Conservation (phyloP, 1,140 invertebrate genomes). For the Aphelinus certus region DNA sequence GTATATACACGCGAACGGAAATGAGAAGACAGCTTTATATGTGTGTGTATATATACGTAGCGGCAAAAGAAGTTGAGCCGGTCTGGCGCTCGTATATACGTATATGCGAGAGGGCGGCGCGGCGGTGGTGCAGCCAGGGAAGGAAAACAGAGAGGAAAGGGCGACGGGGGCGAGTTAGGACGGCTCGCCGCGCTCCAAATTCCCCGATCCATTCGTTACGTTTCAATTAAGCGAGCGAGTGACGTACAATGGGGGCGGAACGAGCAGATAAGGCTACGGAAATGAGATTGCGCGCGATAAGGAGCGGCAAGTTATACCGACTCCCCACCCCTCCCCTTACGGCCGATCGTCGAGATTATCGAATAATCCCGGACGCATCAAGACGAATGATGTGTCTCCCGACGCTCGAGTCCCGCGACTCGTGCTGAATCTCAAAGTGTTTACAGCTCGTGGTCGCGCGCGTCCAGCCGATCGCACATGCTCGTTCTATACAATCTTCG, state of each 20-base stretch:
- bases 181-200: neutral
- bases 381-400: constrained; percentile 15
- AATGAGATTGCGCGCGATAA: constrained; percentile 30
- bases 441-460: neutral
- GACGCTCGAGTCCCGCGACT: neutral
- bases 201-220: constrained; percentile 27
- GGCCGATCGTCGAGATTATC: constrained; percentile 28
- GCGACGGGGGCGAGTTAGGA: neutral
- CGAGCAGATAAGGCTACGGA: constrained; percentile 12
- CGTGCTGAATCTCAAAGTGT: neutral
- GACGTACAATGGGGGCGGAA: neutral
- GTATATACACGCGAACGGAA: neutral
- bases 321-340: neutral
- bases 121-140: neutral
- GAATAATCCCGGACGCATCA: constrained; percentile 25
- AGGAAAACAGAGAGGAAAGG: neutral
- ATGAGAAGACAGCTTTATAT: neutral
- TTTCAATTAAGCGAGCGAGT: constrained; percentile 22
- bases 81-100: neutral
- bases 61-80: constrained; percentile 8
- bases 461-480: too few species aligned
- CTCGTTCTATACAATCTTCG: too few species aligned
- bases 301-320: constrained; percentile 8
- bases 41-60: neutral
- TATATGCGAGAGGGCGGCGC: neutral